A percentile compares a stretch with the other conserved stretches of the same genome.
Conservation (phyloP, 2,797 vertebrate species). For the Chaunax sp. region DNA sequence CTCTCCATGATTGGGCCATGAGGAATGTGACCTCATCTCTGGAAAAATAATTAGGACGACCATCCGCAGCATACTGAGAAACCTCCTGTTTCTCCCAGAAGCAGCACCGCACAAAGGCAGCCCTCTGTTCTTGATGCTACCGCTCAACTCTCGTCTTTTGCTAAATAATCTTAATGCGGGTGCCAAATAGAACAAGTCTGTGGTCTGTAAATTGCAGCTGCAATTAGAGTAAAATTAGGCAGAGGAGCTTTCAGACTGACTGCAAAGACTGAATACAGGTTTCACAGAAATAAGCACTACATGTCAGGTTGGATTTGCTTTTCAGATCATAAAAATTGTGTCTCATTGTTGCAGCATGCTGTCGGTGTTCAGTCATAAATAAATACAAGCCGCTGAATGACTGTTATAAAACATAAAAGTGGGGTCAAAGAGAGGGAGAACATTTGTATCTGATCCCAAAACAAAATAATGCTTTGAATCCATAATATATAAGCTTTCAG, state of each 20-base stretch:
- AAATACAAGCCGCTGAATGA: constrained; percentile 45
- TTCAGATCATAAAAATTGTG: constrained; percentile 40
- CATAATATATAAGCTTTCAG: constrained; percentile 7
- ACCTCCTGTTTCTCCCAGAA: constrained; percentile 36
- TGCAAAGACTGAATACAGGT: constrained; percentile 39
- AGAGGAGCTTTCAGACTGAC: constrained; percentile 40
- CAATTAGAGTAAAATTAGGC: constrained; percentile 63
- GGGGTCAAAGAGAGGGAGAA: constrained; percentile 13
- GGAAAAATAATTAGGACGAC: constrained; percentile 75
- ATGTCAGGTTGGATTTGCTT: constrained; percentile 40
- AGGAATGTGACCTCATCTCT: constrained; percentile 75
- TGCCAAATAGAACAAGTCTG: constrained; percentile 61
- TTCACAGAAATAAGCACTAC: constrained; percentile 33
- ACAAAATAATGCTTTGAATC: constrained; percentile 32
- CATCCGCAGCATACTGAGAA: constrained; percentile 48
- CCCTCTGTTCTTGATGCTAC: constrained; percentile 58
- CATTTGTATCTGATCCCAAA: constrained; percentile 28
- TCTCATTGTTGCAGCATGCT: constrained; percentile 29
- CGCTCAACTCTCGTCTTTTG: constrained; percentile 19
- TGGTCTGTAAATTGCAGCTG: constrained; percentile 39
- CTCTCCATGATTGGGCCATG: constrained; percentile 56
- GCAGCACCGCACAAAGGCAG: constrained; percentile 59
- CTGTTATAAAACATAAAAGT: constrained; percentile 16
- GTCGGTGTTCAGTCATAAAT: constrained; percentile 67
- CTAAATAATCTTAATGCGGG: constrained; percentile 61